phyloP scores from a whole-genome alignment of 2,888 invertebrate genomes.

The Podotricha telesiphe region DNA sequence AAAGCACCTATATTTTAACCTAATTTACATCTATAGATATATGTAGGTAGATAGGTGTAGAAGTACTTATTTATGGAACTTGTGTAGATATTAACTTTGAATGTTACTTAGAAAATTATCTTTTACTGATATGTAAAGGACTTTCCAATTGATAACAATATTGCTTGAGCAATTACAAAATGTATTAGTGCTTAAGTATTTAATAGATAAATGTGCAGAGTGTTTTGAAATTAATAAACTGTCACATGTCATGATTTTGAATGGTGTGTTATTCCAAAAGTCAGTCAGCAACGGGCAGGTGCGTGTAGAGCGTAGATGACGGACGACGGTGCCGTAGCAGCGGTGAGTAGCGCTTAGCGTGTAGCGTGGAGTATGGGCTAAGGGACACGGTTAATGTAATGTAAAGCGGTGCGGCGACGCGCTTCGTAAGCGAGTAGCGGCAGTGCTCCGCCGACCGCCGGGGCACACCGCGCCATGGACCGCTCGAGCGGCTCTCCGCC shows the following conservation, averaged over 20 bases:
- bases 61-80: neutral
- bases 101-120: neutral
- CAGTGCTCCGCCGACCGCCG: constrained; percentile 72
- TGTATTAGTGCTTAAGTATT: constrained; percentile 31
- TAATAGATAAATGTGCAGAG: constrained; percentile 52
- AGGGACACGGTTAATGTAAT: constrained; percentile 45
- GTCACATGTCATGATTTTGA: constrained; percentile 81
- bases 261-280: constrained; percentile 76
- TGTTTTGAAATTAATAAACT: constrained; percentile 71
- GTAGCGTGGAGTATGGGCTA: too few relatives aligned
- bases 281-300: constrained; percentile 77
- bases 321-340: constrained; percentile 56
- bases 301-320: constrained; percentile 56
- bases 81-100: neutral
- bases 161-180: neutral
- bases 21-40: too few relatives aligned
- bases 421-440: constrained; percentile 64
- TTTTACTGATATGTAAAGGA: constrained; percentile 28
- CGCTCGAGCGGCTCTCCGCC: constrained; percentile 66
- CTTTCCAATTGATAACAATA: constrained; percentile 32
- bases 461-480: constrained; percentile 64
- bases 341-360: constrained; percentile 63
- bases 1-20: too few relatives aligned
- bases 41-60: neutral
- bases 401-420: constrained; percentile 66